Percentiles rank a stretch among this genome's conserved stretches.
Conservation (phyloP, 1,140 invertebrate species). For the Nilaparvata lugens region DNA sequence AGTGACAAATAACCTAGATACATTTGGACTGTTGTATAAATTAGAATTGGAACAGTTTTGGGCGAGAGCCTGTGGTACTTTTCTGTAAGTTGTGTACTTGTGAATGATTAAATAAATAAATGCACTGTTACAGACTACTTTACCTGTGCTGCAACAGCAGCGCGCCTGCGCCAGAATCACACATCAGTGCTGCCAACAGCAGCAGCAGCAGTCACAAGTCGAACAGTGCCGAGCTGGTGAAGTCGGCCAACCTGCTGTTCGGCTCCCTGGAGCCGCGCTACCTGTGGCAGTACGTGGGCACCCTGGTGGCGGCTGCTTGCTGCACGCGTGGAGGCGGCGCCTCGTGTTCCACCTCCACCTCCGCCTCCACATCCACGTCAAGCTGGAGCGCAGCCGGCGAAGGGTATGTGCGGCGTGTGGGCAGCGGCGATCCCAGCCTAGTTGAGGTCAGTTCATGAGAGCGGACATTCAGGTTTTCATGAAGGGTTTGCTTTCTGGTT, state of each 20-base stretch:
- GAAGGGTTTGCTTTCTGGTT: no score
- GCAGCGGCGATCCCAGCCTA: slow-evolving; percentile 48
- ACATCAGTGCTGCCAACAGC: slow-evolving; percentile 39
- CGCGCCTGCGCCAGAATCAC: slow-evolving; percentile 12
- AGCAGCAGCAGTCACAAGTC: slow-evolving; percentile 15
- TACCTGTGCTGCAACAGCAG: slow-evolving; percentile 26
- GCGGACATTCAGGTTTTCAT: no score
- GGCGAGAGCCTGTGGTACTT: no score
- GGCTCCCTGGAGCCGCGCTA: slow-evolving; percentile 76
- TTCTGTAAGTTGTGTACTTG: no score
- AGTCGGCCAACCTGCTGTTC: slow-evolving; percentile 80
- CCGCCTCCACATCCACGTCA: slow-evolving; percentile 19
- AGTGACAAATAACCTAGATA: no score
- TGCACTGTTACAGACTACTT: slow-evolving; percentile 24
- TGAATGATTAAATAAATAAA: no score
- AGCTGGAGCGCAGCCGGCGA: slow-evolving; percentile 22
- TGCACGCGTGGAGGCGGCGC: slow-evolving; percentile 9
- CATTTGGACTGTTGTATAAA: no score
- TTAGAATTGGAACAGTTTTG: no score
- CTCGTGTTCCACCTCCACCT: background rate
- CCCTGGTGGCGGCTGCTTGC: slow-evolving; percentile 57
- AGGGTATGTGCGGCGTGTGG: slow-evolving; percentile 41
- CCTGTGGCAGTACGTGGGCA: slow-evolving; percentile 76
- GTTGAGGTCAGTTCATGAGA: slow-evolving; percentile 45
- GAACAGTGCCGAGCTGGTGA: slow-evolving; percentile 49